phyloP scores from a whole-genome alignment of 2,797 vertebrate species.

The Enteromius anoplus region DNA sequence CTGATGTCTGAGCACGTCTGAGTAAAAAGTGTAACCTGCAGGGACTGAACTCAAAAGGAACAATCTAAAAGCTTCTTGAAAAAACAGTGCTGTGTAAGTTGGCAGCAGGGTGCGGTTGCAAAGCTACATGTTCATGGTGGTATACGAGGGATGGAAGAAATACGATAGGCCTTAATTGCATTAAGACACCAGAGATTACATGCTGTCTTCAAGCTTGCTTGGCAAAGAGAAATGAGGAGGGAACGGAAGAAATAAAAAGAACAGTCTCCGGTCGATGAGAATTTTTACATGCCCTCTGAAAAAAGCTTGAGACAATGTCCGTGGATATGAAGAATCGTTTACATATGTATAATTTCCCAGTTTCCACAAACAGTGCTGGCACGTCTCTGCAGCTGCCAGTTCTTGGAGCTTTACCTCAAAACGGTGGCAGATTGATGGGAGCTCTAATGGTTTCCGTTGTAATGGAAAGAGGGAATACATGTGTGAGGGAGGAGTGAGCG shows the following conservation, averaged over 20 bases:
- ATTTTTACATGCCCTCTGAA: slow-evolving; percentile 44
- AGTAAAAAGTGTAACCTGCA: slow-evolving; percentile 51
- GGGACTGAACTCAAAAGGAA: slow-evolving; percentile 40
- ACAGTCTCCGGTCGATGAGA: slow-evolving; percentile 27
- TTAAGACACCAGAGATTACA: slow-evolving; percentile 54
- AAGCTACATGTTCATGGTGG: slow-evolving; percentile 37
- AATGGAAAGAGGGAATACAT: slow-evolving; percentile 34
- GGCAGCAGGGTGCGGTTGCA: slow-evolving; percentile 31
- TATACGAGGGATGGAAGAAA: slow-evolving; percentile 37
- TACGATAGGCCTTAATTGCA: slow-evolving; percentile 61
- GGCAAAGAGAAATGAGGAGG: slow-evolving; percentile 45
- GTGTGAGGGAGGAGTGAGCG: slow-evolving; percentile 72
- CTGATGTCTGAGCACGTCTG: slow-evolving; percentile 33
- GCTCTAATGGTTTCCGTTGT: slow-evolving; percentile 71
- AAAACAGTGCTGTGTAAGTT: slow-evolving; percentile 50
- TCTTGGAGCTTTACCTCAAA: slow-evolving; percentile 35
- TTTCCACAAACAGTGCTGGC: slow-evolving; percentile 64
- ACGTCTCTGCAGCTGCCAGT: slow-evolving; percentile 66
- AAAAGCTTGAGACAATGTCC: slow-evolving; percentile 14
- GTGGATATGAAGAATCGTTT: not conserved
- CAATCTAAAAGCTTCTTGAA: slow-evolving; percentile 38
- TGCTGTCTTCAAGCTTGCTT: slow-evolving; percentile 49
- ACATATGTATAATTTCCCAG: slow-evolving; percentile 60
- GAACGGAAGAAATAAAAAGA: slow-evolving; percentile 23
- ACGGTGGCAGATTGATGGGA: slow-evolving; percentile 41